Evolutionary conservation across 2,888 invertebrate species (phyloP), one percentile per base, ranked within the genome.

Genomic region (Bugula neritina): DNA sequence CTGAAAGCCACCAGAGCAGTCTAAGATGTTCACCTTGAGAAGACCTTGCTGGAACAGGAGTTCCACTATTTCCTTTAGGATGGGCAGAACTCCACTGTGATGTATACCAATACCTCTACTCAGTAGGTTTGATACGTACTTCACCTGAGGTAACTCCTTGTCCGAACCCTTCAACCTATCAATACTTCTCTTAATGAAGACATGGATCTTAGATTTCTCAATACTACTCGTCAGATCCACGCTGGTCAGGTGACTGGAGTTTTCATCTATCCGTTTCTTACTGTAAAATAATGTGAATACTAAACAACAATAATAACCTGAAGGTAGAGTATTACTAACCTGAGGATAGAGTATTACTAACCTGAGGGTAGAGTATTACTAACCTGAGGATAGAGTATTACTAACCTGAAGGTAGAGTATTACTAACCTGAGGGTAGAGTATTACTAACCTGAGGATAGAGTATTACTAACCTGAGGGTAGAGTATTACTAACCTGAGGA

Each of bases 11-110:
- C n/a, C n/a, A n/a, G n/a, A n/a, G n/a, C n/a, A n/a, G n/a, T n/a
- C n/a, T n/a, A n/a, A n/a, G n/a, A n/a, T n/a, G n/a, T n/a, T n/a
- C 85, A 89, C 89, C 86, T 90, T 97, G 54, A 99, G 94, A 74
- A 92, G 89, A 3, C 97, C 95, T 76, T 89, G 89, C 81, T 95
- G 93, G 82, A 99, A 99, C 21, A 98, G 87, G 89, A 98, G 91
- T 85, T 99, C 99, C 0, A 99, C 97, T 71, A 98, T 94, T 87
- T 99, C 99, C 82, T 98, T 99, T n/a, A 99, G 88, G 78, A 99
- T 91, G 0, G 99, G 99, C 73, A 99, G 85, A 77, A 99, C 94
- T 17, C 99, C 99, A 83, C 96, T 96, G 85, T 99, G 99, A 85
- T 99, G 99, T 1, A 99, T 91, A 0, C 97, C 99, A 74, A 99